These are phyloP conservation scores for Apis dorsata DNA, from an alignment of 1,140 invertebrate species.

Conservation along the genomic window DNA sequence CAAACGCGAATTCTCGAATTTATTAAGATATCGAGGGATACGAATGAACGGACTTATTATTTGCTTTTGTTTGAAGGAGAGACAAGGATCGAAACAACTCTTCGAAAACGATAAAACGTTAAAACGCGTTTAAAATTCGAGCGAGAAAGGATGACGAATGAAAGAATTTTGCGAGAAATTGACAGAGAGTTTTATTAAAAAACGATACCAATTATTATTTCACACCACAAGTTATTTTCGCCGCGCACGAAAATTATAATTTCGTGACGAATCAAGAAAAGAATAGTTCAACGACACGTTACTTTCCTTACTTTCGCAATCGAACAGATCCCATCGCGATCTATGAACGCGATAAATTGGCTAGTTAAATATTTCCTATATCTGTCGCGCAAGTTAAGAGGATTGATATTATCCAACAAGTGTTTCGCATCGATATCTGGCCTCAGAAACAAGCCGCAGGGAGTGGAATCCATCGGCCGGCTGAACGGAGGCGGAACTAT, in stretches of 20 bases:
- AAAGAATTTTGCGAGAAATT: no score
- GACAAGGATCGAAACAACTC: no score
- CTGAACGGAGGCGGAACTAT: background rate
- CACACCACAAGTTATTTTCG: no score
- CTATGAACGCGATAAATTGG: background rate
- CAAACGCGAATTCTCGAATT: background rate
- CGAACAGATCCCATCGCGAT: background rate
- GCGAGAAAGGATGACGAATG: no score
- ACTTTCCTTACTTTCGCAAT: background rate
- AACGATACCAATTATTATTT: no score
- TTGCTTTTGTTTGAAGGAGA: background rate
- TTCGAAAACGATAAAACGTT: no score
- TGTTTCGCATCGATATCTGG: conserved; percentile 26
- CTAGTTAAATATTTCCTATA: background rate
- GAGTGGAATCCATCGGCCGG: conserved; percentile 4
- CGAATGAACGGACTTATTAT: background rate
- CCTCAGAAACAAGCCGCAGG: conserved; percentile 22
- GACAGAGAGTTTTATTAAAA: no score
- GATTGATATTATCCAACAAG: conserved; percentile 48
- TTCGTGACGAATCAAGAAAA: background rate
- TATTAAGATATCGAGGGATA: background rate
- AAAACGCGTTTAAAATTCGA: no score
- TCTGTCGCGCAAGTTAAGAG: conserved; percentile 13
- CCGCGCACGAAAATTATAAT: no score
- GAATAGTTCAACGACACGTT: background rate